phyloP scores from a whole-genome alignment of 2,113 vertebrate species.

The Pagrus major region DNA sequence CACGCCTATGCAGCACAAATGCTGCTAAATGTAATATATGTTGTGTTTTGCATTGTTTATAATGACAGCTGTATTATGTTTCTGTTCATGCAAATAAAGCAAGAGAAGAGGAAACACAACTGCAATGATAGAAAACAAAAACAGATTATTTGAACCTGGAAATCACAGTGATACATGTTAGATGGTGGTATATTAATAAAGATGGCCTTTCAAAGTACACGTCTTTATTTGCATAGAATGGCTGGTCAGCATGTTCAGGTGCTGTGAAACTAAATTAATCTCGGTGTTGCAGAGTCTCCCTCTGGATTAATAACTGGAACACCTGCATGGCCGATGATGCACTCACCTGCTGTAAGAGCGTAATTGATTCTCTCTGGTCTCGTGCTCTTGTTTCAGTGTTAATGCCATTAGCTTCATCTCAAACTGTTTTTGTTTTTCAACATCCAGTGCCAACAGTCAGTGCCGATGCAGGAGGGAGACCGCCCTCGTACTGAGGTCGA shows the following conservation, averaged over 20 bases:
- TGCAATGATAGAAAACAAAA: neutral
- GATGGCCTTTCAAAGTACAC: too few relatives aligned
- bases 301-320: neutral
- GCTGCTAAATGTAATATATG: neutral
- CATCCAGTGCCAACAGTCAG: neutral
- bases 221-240: neutral
- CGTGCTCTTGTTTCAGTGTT: neutral
- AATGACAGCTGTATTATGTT: neutral
- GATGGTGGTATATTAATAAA: neutral
- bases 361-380: neutral
- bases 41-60: neutral
- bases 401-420: neutral
- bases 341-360: neutral
- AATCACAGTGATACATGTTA: neutral
- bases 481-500: neutral
- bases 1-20: neutral
- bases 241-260: constrained; percentile 2
- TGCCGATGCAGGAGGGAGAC: neutral
- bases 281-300: neutral
- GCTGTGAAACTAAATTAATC: neutral
- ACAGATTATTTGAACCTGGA: neutral
- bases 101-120: neutral
- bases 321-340: neutral
- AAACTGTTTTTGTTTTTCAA: neutral
- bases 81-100: neutral